Percentiles rank a stretch among this genome's conserved stretches.
phyloP scores from a whole-genome alignment of 2,113 vertebrate genomes.

The Aptenodytes patagonicus region DNA sequence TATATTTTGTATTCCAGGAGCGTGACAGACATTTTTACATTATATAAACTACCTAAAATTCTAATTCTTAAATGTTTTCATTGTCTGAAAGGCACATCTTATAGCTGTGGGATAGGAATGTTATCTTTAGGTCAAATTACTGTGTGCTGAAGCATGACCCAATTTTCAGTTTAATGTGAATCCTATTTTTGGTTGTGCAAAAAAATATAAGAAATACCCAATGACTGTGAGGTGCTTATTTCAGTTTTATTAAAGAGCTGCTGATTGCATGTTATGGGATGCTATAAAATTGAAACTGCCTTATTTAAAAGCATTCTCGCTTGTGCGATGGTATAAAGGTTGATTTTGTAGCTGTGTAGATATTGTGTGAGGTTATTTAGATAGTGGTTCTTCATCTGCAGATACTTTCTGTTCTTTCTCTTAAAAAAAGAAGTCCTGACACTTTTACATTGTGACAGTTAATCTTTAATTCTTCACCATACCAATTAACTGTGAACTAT shows the following conservation, averaged over 20 bases:
- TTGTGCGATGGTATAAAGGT: neutral
- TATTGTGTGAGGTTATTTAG: conserved; percentile 16
- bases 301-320: conserved; percentile 50
- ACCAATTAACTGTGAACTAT: conserved; percentile 26
- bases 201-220: conserved; percentile 9
- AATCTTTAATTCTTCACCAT: conserved; percentile 49
- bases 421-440: neutral
- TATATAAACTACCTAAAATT: conserved; percentile 31
- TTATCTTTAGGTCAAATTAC: conserved; percentile 71
- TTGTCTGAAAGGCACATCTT: conserved; percentile 59
- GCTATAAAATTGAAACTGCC: conserved; percentile 55
- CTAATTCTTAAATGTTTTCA: conserved; percentile 51
- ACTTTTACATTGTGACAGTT: conserved; percentile 39
- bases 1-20: conserved; percentile 23
- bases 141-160: conserved; percentile 53
- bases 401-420: neutral
- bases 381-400: conserved; percentile 5
- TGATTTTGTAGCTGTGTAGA: conserved; percentile 7
- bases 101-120: conserved; percentile 18
- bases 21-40: conserved; percentile 30
- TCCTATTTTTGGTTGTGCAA: conserved; percentile 24
- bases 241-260: conserved; percentile 63
- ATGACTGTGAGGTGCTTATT: conserved; percentile 52
- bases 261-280: conserved; percentile 52
- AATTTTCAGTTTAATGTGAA: conserved; percentile 61